Evolutionary conservation across 2,113 vertebrate genomes (phyloP), one percentile per base, ranked within the genome.

Genomic region (Verasper variegatus): DNA sequence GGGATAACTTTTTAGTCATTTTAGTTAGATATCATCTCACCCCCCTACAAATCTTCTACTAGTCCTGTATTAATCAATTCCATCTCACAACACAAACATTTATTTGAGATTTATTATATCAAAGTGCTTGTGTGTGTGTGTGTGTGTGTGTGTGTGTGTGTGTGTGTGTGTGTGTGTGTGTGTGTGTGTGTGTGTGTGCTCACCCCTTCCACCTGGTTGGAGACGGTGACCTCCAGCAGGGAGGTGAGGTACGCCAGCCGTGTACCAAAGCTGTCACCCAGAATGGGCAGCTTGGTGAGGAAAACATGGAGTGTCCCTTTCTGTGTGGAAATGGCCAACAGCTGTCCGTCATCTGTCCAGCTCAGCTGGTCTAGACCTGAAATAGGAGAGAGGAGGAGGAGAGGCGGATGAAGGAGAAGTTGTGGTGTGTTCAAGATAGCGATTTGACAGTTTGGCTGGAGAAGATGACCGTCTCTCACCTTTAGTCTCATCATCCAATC

Each of bases 321-420:
- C 78, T 95, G 95, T 31, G 96, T 98, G 64, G 98, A 99, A 49
- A 99, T 80, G 0, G 97, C 97, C 89, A 99, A 87, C 77, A 99
- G 85, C 85, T 99, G 98, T 2, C 98, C 98, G 24, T 99, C 98
- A 56, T 99, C 98, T 57, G 98, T 98, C 98, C 98, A 99, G 81
- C 94, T 95, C 75, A 99, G 89, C 58, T 96, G 94, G 88, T 96
- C 96, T 84, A 97, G 88, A 80, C 98, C 98, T 99, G 92, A 81
- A 92, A 87, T n/a, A 77, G 10, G 15, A 67, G 45, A 66, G 45
- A 11, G 26, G 0, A 24, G 24, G 24, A 24, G 24, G 49, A 24
- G 17, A 23, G 23, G 23, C 1, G 27, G 5, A 51, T 20, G 5
- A 63, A 31, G 14, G 6, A 57, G 24, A 58, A 15, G 35, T 35